Base-by-base conservation (phyloP, 2,113 vertebrate species). In the Butastur rufipennis region DNA sequence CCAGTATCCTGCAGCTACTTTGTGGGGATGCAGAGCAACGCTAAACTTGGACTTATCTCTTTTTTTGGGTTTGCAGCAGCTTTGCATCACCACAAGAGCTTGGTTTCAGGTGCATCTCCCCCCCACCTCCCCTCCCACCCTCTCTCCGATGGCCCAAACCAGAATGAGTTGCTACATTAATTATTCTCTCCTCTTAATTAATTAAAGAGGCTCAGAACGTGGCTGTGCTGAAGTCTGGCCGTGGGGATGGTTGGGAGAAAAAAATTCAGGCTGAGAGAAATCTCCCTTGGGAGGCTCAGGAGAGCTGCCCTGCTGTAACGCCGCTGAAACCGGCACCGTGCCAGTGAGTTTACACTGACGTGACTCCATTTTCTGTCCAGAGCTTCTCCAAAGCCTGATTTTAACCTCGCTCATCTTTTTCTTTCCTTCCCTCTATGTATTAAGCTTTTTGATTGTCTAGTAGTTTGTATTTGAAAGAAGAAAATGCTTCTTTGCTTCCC, bases 111-210 rank as follows among this genome's bases (percentile, higher is more conserved):
- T 68, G 58, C 29, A 18, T 56, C 50, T 78, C 17, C 38, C 32
- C 66, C 50, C 26, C 50, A 52, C 25, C 50, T 26, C 53, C 16
- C 34, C 50, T 80, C 42, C 68, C 53, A 75, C 52, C 36, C 14
- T 40, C 71, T 10, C 70, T 91, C 85, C 32, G 34, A 65, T 12
- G 43, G 61, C 56, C 70, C 86, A 70, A 89, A 75, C 27, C 45
- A 75, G 83, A 72, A 20, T 70, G 66, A 91, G 78, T 63, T 58
- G 86, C 58, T 80, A 48, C 3, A 6, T 85, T 96, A 95, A 97
- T 97, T 96, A 95, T 96, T 88, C 21, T 65, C 58, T 77, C 53
- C 25, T 90, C 70, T 90, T 65, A 85, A 95, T 97, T 96, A 96
- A 96, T 95, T 85, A 79, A 71, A 79, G 86, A 77, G 62, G 14